Conservation (phyloP, 2,888 invertebrate genomes). For the Erpobdella octoculata region DNA sequence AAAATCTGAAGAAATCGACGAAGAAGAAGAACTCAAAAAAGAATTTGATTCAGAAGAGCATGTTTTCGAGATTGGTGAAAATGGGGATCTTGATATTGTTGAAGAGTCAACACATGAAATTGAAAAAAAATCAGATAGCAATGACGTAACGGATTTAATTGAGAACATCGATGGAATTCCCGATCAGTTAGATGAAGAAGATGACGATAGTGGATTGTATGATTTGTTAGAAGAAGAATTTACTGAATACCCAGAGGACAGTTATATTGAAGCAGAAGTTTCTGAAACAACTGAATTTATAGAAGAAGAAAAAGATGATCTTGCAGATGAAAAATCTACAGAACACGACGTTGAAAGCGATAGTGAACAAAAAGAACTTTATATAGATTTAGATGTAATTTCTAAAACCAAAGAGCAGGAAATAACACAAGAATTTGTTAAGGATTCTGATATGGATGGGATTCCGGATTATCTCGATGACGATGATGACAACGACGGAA, state of each 20-base stretch:
- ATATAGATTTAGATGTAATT: constrained; percentile 3
- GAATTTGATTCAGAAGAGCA: background rate
- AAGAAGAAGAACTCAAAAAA: background rate
- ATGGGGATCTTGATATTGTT: constrained; percentile 43
- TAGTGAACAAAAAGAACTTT: too few species aligned
- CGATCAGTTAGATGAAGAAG: constrained; percentile 35
- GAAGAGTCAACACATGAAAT: constrained; percentile 23
- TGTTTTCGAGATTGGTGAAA: too few species aligned
- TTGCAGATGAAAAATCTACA: too few species aligned
- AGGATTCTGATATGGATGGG: constrained; percentile 27
- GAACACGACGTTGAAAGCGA: too few species aligned
- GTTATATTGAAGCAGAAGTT: too few species aligned
- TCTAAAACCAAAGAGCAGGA: constrained; percentile 36
- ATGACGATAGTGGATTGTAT: constrained; percentile 35
- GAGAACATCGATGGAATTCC: constrained; percentile 35
- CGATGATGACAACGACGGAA: constrained; percentile 34
- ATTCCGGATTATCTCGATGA: constrained; percentile 31
- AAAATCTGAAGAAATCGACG: background rate
- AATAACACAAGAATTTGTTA: constrained; percentile 32
- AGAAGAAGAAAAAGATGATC: too few species aligned
- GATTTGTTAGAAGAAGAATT: constrained; percentile 29
- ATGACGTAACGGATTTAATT: constrained; percentile 28
- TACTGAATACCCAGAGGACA: too few species aligned
- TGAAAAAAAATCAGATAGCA: constrained; percentile 27
- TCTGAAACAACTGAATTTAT: background rate